phyloP scores from a whole-genome alignment of 1,140 invertebrate genomes.

The Trypoxylus dichotomus region DNA sequence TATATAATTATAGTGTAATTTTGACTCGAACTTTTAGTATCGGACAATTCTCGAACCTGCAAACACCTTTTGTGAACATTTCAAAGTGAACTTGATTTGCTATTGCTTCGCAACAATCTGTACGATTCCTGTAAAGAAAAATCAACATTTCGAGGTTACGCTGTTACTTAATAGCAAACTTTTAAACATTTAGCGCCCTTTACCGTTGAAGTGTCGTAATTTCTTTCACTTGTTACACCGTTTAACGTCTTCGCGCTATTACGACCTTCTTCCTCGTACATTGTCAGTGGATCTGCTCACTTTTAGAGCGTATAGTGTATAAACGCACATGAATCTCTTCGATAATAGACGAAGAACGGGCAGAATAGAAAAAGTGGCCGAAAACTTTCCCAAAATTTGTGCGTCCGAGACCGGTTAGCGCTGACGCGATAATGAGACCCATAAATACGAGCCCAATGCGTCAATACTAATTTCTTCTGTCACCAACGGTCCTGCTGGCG shows the following conservation, averaged over 20 bases:
- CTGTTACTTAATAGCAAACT: no score
- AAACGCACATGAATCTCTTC: no score
- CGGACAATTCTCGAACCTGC: no score
- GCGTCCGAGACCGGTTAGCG: neutral
- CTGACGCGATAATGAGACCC: neutral
- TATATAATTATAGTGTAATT: no score
- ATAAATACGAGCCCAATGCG: slow-evolving; percentile 4
- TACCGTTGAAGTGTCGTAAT: slow-evolving; percentile 5
- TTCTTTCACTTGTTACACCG: neutral
- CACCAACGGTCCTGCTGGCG: neutral
- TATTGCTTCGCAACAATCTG: no score
- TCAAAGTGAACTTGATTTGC: no score
- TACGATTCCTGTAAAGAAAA: no score
- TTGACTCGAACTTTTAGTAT: no score
- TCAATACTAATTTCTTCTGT: slow-evolving; percentile 24
- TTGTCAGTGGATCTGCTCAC: neutral
- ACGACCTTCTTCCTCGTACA: neutral
- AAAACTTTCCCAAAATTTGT: slow-evolving; percentile 22
- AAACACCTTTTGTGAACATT: no score
- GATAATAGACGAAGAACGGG: neutral
- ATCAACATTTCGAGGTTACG: no score
- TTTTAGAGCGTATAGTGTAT: no score
- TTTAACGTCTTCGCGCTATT: neutral
- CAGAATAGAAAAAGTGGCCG: neutral
- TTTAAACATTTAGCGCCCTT: neutral